phyloP scores from a whole-genome alignment of 2,797 vertebrate genomes.

The Rhabdophis nuchalis region DNA sequence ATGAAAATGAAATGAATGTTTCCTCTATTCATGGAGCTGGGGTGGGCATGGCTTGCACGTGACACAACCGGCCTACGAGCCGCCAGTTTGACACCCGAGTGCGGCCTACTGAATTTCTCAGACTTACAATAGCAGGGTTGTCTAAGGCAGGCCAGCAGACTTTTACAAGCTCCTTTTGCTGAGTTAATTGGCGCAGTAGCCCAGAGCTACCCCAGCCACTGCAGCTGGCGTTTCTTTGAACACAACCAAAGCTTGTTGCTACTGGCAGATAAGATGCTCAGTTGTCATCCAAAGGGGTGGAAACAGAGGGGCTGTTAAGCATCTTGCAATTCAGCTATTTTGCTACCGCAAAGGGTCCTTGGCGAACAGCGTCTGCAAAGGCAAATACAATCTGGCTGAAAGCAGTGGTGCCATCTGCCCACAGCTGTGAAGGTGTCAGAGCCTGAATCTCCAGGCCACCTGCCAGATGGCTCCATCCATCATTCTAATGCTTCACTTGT shows the following conservation, averaged over 20 bases:
- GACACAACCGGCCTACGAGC: too few relatives aligned
- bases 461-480: background rate
- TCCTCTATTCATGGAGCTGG: too few relatives aligned
- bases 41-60: too few relatives aligned
- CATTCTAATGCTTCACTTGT: background rate
- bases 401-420: background rate
- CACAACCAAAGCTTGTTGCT: background rate
- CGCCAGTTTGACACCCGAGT: too few relatives aligned
- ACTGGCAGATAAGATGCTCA: background rate
- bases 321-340: background rate
- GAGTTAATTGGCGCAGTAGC: background rate
- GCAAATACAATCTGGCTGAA: background rate
- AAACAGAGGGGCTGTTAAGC: background rate
- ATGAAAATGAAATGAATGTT: too few relatives aligned
- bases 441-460: background rate
- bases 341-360: background rate
- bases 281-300: background rate
- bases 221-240: background rate
- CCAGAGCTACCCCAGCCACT: background rate
- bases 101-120: background rate
- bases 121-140: background rate
- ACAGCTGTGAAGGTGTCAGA: background rate
- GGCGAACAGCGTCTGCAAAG: background rate
- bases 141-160: fast-evolving
- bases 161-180: background rate